These are phyloP conservation scores for Apostichopus japonicus DNA, from an alignment of 35 echinoderm and acorn worm species.

Conservation along the genomic window DNA sequence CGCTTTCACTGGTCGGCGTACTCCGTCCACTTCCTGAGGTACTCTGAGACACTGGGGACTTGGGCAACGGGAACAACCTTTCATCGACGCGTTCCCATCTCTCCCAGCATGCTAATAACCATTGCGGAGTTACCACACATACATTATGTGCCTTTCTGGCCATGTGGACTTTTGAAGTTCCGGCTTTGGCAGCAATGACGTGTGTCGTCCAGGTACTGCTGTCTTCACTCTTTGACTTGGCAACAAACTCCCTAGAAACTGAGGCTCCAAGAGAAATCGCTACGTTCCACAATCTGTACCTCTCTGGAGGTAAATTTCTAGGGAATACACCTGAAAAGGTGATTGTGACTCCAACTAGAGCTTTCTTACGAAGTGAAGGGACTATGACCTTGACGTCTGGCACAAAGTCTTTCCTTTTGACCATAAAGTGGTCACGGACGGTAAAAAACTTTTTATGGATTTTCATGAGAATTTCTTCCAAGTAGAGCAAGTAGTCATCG, in stretches of 20 bases:
- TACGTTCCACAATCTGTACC: conserved; percentile 92
- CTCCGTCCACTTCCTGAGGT: conserved; percentile 65
- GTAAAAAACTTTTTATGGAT: conserved; percentile 81
- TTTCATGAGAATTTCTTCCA: conserved; percentile 73
- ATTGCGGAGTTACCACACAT: conserved; percentile 79
- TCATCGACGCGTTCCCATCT: conserved; percentile 93
- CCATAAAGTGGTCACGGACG: conserved; percentile 59
- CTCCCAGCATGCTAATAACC: conserved; percentile 95
- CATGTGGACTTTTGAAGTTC: conserved; percentile 83
- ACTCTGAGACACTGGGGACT: background rate
- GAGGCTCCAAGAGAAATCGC: conserved; percentile 77
- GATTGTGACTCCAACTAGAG: conserved; percentile 68
- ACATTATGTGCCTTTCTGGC: conserved; percentile 72
- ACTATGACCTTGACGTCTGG: conserved; percentile 86
- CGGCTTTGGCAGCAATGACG: conserved; percentile 91
- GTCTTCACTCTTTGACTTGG: conserved; percentile 45
- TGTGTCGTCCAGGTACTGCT: conserved; percentile 83
- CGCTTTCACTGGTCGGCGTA: conserved; percentile 72
- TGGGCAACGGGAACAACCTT: conserved; percentile 65
- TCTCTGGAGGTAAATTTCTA: conserved; percentile 89
- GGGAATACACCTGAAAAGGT: conserved; percentile 94
- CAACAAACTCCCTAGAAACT: conserved; percentile 69
- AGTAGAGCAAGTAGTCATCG: conserved; percentile 90
- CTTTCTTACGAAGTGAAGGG: conserved; percentile 66
- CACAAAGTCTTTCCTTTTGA: conserved; percentile 43